Evolutionary conservation across 2,113 vertebrate species (phyloP), one percentile per base, ranked within the genome.

Genomic region (Platanista minor): DNA sequence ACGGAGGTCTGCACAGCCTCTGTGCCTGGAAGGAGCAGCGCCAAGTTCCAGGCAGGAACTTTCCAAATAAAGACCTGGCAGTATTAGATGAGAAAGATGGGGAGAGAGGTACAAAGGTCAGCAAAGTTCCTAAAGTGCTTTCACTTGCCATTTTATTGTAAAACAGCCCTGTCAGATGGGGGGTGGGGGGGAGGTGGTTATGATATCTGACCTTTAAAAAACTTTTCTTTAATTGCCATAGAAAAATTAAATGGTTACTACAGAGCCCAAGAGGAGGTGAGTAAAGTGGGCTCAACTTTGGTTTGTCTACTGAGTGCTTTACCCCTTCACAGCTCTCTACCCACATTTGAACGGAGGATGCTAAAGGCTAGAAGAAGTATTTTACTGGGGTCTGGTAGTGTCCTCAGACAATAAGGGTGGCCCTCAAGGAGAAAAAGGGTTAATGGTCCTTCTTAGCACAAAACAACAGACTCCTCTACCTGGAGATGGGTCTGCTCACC

Each of bases 21-120:
- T 36, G 0, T 11, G 1, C 36, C 59, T 17, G 0, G 3, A 17
- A n/a, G 64, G 29, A 64, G 1, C 4, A 0, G 12, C 0, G 2
- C n/a, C 52, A 13, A 36, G 41, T n/a, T 29, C 54, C 49, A 62
- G 57, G 85, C 57, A 36, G 36, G 62, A 29, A 36, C 27, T 85
- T 61, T n/a, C 29, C 77, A 61, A 46, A 81, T 31, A 64, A 64
- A n/a, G 25, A 25, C 17, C 31, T 10, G 17, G 15, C 20, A 69
- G 13, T 6, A 27, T 43, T 36, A n/a, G 90, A 75, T 4, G 25
- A 82, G 0, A 11, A 92, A 49, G 69, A 36, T 8, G 41, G 3
- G 11, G 39, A 61, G 46, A 59, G 39, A 84, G 49, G 46, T 6
- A 0, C 33, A 59, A 52, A 52, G 66, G 31, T 31, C 23, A 46